Evolutionary conservation across 2,797 vertebrate genomes (phyloP), one percentile per base, ranked within the genome.

Genomic region (Pipistrellus pygmaeus): DNA sequence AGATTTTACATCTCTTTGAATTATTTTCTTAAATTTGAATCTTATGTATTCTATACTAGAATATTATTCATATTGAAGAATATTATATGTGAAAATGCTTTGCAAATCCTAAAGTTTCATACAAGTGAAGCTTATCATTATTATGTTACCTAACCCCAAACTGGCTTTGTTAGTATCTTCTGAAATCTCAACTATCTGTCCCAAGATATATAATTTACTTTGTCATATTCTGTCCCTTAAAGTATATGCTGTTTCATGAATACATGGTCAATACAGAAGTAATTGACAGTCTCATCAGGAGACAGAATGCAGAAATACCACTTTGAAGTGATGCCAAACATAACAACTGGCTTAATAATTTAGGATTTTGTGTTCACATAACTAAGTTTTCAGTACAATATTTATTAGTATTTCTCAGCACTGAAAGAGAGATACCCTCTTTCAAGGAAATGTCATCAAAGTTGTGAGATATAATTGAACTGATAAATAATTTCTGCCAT

Each of bases 311-410:
- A 69, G 30, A 82, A 83, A 88, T 32, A 85, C 3, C 23, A 12
- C 7, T 83, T 57, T 78, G 57, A 62, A 78, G 38, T 32, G 21
- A 71, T 76, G 27, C 9, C 3, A 71, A 73, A 62, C 10, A 23
- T n/a, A 82, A n/a, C 3, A 89, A 73, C 5, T 93, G 46, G 5
- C 18, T 69, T 94, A 8, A 8, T 21, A 81, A 88, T 90, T 88
- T 62, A 83, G 14, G 38, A 48, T 87, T 93, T 92, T 91, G 5
- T 93, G 53, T 90, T 94, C 53, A 21, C 77, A 15, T 44, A 75
- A 81, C 13, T 81, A 57, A 30, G 9, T 48, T 90, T 83, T 82
- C 60, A 23, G 3, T 73, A 41, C 62, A 83, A 2, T 51, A 51
- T 69, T 76, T 72, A 78, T 95, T 86, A 85, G 1, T 48, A 72